Evolutionary conservation across 2,888 invertebrate genomes (phyloP).

Genomic region (Pheosia tremula): DNA sequence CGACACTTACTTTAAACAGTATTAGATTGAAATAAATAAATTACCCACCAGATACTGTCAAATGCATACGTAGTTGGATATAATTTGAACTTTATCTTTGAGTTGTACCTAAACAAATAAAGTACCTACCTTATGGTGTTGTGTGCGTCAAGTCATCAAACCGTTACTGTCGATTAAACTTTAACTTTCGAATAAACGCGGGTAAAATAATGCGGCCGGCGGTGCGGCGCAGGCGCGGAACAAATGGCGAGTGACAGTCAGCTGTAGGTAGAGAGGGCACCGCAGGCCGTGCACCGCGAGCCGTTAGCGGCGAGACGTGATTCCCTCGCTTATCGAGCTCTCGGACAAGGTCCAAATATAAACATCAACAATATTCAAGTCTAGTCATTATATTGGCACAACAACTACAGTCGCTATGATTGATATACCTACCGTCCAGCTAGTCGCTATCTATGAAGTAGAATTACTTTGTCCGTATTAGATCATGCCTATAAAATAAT

Average conservation of each 20-base stretch:
- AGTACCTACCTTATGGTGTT: slow-evolving; percentile 31
- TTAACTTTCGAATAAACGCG: slow-evolving; percentile 11
- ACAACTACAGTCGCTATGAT: slow-evolving; percentile 15
- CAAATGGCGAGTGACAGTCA: slow-evolving; percentile 39
- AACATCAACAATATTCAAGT: slow-evolving; percentile 34
- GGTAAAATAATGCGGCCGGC: background rate
- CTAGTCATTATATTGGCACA: slow-evolving; percentile 28
- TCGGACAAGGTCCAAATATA: slow-evolving; percentile 68
- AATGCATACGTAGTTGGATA: background rate
- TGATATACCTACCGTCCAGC: no score
- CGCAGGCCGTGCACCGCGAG: slow-evolving; percentile 28
- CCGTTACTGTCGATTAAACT: slow-evolving; percentile 14
- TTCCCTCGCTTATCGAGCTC: slow-evolving; percentile 57
- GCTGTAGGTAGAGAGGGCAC: slow-evolving; percentile 19
- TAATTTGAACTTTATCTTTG: no score
- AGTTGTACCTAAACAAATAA: slow-evolving; percentile 20
- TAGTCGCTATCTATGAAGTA: background rate
- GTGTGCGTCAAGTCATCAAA: slow-evolving; percentile 25
- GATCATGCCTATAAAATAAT: background rate
- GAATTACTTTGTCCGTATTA: slow-evolving; percentile 1
- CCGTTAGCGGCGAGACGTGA: slow-evolving; percentile 32
- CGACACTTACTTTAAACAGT: background rate
- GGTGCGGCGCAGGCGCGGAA: slow-evolving; percentile 26
- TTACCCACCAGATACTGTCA: background rate
- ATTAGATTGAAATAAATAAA: background rate